These are phyloP conservation scores for Diorhabda carinulata DNA, from an alignment of 1,140 invertebrate genomes.

Conservation along the genomic window DNA sequence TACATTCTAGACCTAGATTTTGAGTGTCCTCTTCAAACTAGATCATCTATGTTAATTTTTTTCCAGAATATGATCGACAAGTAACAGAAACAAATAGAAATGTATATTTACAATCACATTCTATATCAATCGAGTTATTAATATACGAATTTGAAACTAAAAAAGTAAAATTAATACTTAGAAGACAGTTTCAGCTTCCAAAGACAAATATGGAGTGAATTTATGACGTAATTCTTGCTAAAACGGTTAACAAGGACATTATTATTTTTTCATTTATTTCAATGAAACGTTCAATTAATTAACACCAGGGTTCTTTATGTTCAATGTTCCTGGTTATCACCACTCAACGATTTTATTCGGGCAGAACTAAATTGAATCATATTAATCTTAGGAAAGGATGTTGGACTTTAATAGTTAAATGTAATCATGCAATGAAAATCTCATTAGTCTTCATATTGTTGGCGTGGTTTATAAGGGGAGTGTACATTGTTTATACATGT, in stretches of 20 bases:
- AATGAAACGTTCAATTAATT: not conserved
- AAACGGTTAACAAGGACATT: not conserved
- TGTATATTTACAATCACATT: too few relatives aligned
- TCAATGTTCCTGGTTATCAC: not conserved
- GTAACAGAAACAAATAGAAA: too few relatives aligned
- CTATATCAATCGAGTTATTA: too few relatives aligned
- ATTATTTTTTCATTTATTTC: not conserved
- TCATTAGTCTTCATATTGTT: not conserved
- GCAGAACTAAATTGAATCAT: conserved; percentile 1
- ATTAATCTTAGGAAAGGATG: not conserved
- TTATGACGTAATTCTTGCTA: not conserved
- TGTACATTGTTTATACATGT: not conserved
- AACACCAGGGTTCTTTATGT: not conserved
- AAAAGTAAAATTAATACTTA: too few relatives aligned
- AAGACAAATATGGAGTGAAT: too few relatives aligned
- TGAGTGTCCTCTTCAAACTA: too few relatives aligned
- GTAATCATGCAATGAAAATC: not conserved
- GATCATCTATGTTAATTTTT: too few relatives aligned
- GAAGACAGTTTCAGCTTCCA: too few relatives aligned
- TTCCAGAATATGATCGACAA: too few relatives aligned
- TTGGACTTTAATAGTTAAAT: not conserved
- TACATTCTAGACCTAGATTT: too few relatives aligned
- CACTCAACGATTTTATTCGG: not conserved
- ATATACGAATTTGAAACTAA: too few relatives aligned
- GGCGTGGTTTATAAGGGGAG: not conserved